phyloP scores from a whole-genome alignment of 2,888 invertebrate genomes.

The Rotaria sp. region DNA sequence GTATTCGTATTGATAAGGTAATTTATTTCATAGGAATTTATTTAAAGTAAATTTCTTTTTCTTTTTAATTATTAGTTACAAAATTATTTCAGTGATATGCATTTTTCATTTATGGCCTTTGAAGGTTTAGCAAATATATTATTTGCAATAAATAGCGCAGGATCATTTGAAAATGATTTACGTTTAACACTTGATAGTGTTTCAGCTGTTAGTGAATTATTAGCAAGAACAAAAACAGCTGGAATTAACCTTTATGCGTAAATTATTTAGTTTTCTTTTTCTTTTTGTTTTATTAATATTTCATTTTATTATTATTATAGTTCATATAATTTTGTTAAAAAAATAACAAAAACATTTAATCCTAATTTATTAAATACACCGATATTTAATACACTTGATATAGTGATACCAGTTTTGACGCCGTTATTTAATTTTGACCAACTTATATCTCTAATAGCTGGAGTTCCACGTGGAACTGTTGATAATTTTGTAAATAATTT shows the following conservation, averaged over 20 bases:
- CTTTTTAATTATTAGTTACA: neutral
- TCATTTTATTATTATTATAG: neutral
- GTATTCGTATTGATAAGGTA: constrained; percentile 8
- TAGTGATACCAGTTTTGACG: neutral
- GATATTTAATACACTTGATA: neutral
- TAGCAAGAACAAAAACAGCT: neutral
- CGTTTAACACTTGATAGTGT: constrained; percentile 20
- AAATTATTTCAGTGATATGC: neutral
- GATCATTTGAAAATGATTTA: constrained; percentile 10
- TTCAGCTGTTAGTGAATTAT: constrained; percentile 8
- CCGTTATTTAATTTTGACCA: neutral
- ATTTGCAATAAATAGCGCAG: neutral
- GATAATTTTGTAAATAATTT: constrained; percentile 7
- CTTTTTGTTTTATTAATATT: neutral
- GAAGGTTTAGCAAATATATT: constrained; percentile 13
- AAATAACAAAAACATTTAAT: constrained; percentile 16
- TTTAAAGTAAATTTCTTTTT: neutral
- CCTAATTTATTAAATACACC: neutral
- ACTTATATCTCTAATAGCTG: neutral
- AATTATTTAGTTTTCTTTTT: neutral
- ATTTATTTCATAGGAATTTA: neutral
- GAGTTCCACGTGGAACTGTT: constrained; percentile 11
- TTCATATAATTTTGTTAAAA: constrained; percentile 2
- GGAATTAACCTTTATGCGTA: constrained; percentile 1
- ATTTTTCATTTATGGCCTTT: neutral